Percentiles rank a stretch among this genome's conserved stretches.
Conservation (phyloP, 2,888 invertebrate genomes). For the Spicauda simplicius region DNA sequence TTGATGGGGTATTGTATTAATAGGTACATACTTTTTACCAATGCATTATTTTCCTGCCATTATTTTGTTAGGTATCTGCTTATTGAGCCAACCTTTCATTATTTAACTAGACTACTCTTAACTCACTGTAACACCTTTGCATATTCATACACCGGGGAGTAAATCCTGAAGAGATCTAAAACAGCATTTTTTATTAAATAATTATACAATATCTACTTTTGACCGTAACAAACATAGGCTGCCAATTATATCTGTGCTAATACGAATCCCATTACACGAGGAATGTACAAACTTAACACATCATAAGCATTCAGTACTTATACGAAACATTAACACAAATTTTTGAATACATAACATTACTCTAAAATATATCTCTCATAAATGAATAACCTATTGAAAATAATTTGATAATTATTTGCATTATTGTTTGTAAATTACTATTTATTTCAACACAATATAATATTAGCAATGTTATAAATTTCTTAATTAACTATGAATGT, state of each 20-base stretch:
- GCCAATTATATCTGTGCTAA: not conserved
- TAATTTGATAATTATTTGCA: no score
- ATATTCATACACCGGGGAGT: not conserved
- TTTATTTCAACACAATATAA: no score
- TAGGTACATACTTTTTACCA: no score
- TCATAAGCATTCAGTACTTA: slow-evolving; percentile 19
- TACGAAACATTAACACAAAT: slow-evolving; percentile 6
- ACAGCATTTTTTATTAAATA: not conserved
- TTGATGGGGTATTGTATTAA: no score
- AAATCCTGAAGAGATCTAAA: not conserved
- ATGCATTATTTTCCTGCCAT: no score
- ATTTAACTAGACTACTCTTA: no score
- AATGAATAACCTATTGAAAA: not conserved
- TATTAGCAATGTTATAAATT: no score
- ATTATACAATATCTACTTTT: slow-evolving; percentile 7
- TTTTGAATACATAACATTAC: slow-evolving; percentile 8
- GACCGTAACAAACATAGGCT: slow-evolving; percentile 8
- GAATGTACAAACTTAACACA: slow-evolving; percentile 74
- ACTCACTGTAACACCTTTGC: not conserved
- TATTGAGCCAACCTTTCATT: no score
- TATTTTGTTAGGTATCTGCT: no score
- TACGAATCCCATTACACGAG: slow-evolving; percentile 44
- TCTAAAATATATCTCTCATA: slow-evolving; percentile 14
- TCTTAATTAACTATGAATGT: no score
- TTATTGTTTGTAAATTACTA: no score